These are phyloP conservation scores for Pandemis cinnamomeana DNA, from an alignment of 2,888 invertebrate genomes.

Conservation along the genomic window DNA sequence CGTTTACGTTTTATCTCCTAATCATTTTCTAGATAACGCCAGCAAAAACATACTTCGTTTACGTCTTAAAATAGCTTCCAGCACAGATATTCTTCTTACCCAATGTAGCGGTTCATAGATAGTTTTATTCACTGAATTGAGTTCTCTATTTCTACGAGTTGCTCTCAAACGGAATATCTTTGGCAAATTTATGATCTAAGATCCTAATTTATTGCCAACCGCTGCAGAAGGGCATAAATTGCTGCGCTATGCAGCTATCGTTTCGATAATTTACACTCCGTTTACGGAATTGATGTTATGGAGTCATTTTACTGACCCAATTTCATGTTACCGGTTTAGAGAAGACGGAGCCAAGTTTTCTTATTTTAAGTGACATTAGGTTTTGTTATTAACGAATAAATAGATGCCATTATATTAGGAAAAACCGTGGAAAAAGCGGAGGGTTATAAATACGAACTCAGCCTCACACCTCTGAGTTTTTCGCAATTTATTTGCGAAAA, in stretches of 20 bases:
- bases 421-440: too few relatives aligned
- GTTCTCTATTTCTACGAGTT: neutral
- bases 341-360: neutral
- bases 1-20: conserved; percentile 22
- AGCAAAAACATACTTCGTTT: neutral
- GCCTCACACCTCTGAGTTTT: too few relatives aligned
- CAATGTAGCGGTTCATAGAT: neutral
- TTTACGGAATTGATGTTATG: neutral
- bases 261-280: conserved; percentile 19
- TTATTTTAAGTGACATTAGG: neutral
- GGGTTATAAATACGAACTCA: too few relatives aligned
- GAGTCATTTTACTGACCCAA: neutral
- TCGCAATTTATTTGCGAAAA: too few relatives aligned
- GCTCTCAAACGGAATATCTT: conserved; percentile 24
- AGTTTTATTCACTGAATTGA: conserved; percentile 7
- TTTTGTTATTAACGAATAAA: neutral
- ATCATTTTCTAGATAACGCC: conserved; percentile 27
- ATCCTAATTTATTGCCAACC: conserved; percentile 32
- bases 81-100: neutral
- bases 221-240: conserved; percentile 34
- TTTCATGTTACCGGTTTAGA: neutral
- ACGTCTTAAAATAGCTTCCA: neutral
- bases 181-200: conserved; percentile 29
- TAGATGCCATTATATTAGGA: neutral
- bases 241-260: conserved; percentile 33